phyloP scores from a whole-genome alignment of 2,888 invertebrate species.

The Caenorhabditis virilis region DNA sequence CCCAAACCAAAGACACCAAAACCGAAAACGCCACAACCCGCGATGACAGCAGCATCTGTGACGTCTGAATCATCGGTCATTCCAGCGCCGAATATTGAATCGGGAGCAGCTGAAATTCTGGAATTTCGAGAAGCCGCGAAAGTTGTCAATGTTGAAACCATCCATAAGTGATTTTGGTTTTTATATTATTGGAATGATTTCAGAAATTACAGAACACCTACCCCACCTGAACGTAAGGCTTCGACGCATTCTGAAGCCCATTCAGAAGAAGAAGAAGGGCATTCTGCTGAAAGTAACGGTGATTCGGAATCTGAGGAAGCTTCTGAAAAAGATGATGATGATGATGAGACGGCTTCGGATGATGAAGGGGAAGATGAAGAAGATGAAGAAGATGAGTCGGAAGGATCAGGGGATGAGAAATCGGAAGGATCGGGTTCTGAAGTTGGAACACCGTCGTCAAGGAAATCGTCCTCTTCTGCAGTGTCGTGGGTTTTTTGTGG shows the following conservation, averaged over 20 bases:
- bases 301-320: background rate
- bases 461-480: conserved; percentile 15
- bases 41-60: conserved; percentile 15
- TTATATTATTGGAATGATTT: no score
- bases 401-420: conserved; percentile 11
- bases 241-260: background rate
- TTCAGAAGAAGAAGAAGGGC: no score
- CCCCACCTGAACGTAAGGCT: conserved; percentile 7
- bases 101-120: conserved; percentile 26
- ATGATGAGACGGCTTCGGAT: conserved; percentile 4
- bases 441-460: conserved; percentile 19
- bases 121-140: conserved; percentile 29
- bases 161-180: conserved; percentile 16
- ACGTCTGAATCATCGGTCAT: conserved; percentile 20
- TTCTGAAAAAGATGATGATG: conserved; percentile 7
- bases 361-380: conserved; percentile 15
- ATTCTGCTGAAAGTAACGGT: no score
- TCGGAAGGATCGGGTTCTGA: conserved; percentile 7
- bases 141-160: conserved; percentile 23
- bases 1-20: background rate
- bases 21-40: conserved; percentile 6
- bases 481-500: conserved; percentile 16
- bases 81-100: conserved; percentile 14
- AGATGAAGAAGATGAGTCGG: conserved; percentile 13
- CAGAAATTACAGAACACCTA: conserved; percentile 18